Conservation (phyloP, 2,888 invertebrate genomes). For the Clistopyga incitator region DNA sequence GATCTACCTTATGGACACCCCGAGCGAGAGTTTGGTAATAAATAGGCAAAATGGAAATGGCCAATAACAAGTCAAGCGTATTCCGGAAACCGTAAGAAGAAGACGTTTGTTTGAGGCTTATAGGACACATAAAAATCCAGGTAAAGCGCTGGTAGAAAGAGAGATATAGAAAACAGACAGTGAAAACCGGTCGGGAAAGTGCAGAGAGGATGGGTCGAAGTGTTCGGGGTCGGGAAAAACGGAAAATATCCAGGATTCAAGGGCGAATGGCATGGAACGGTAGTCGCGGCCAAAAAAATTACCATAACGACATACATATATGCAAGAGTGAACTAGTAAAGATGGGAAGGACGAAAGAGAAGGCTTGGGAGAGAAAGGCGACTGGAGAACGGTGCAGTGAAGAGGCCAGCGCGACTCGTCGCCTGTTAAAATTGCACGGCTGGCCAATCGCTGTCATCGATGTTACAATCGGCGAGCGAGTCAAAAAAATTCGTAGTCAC, state of each 20-base stretch:
- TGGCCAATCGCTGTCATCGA: conserved; percentile 64
- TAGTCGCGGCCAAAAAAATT: conserved; percentile 70
- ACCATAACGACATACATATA: conserved; percentile 80
- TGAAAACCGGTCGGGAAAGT: conserved; percentile 44
- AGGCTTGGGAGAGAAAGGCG: conserved; percentile 51
- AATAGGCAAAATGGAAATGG: conserved; percentile 40
- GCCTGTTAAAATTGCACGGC: conserved; percentile 68
- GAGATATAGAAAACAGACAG: conserved; percentile 24
- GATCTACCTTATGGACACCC: conserved; percentile 18
- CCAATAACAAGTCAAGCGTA: conserved; percentile 30
- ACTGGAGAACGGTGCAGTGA: conserved; percentile 21
- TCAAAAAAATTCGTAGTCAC: conserved; percentile 50
- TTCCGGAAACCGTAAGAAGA: conserved; percentile 29
- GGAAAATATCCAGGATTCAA: conserved; percentile 54
- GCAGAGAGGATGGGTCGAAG: conserved; percentile 53
- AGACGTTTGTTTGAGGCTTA: conserved; percentile 41
- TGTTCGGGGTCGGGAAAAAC: conserved; percentile 51
- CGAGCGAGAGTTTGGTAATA: conserved; percentile 37
- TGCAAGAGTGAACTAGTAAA: conserved; percentile 70
- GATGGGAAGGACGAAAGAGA: conserved; percentile 59
- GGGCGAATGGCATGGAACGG: conserved; percentile 51
- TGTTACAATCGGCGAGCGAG: conserved; percentile 46
- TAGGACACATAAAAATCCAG: conserved; percentile 36
- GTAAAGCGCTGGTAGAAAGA: conserved; percentile 14
- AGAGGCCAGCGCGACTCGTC: conserved; percentile 48